Percentiles rank a stretch among this genome's conserved stretches.
Conservation (phyloP, 1,140 invertebrate genomes). For the Callitettix versicolor region DNA sequence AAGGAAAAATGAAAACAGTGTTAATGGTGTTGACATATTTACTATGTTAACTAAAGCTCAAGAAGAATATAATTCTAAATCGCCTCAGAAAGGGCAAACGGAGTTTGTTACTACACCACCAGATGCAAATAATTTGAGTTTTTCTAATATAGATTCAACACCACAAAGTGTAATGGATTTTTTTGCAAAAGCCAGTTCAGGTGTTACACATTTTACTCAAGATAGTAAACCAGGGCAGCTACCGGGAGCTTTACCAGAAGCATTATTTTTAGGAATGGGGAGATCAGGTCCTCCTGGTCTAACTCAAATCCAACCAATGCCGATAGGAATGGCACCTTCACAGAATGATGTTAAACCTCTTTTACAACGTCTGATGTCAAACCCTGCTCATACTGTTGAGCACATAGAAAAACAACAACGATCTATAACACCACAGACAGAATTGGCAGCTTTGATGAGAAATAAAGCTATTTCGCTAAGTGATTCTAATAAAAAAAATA, state of each 20-base stretch:
- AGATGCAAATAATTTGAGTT: slow-evolving; percentile 14
- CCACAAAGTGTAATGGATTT: slow-evolving; percentile 76
- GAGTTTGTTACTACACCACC: background rate
- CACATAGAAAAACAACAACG: slow-evolving; percentile 81
- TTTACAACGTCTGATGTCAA: slow-evolving; percentile 48
- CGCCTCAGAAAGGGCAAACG: slow-evolving; percentile 5
- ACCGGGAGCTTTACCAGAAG: background rate
- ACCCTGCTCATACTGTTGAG: slow-evolving; percentile 69
- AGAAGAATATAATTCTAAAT: slow-evolving; percentile 57
- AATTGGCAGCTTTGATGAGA: slow-evolving; percentile 14
- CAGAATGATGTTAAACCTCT: slow-evolving; percentile 17
- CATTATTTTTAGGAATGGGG: background rate
- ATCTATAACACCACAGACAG: slow-evolving; percentile 50
- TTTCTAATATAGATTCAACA: slow-evolving; percentile 29
- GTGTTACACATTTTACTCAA: slow-evolving; percentile 8
- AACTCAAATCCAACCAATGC: slow-evolving; percentile 2
- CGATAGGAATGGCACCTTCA: background rate
- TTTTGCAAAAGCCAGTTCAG: slow-evolving; percentile 62
- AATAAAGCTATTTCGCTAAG: slow-evolving; percentile 28
- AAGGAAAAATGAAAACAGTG: slow-evolving; percentile 30
- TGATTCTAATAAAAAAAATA: background rate
- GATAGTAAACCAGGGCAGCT: background rate
- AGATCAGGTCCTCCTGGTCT: slow-evolving; percentile 7
- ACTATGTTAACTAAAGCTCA: slow-evolving; percentile 83
- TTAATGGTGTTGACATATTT: slow-evolving; percentile 64